Evolutionary conservation across 2,113 vertebrate species (phyloP).

Genomic region (Alces alces): DNA sequence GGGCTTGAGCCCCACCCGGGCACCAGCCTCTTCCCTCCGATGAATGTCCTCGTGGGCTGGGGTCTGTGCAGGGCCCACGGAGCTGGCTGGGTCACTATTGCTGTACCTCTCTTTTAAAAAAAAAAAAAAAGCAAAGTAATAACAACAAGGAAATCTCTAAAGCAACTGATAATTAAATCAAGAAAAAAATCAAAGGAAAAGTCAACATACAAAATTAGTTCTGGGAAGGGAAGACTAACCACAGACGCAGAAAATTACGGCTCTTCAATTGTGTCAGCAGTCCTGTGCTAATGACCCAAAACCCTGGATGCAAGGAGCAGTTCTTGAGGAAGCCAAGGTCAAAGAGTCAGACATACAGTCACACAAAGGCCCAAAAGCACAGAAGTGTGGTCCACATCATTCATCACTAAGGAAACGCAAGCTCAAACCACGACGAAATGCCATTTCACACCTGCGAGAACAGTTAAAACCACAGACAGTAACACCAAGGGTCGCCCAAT

Average conservation of each 20-base stretch:
- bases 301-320: background rate
- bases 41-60: rapidly evolving
- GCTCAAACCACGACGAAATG: background rate
- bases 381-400: rapidly evolving
- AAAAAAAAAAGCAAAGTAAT: background rate
- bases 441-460: background rate
- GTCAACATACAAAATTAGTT: background rate
- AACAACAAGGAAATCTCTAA: background rate
- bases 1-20: too few species aligned
- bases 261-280: background rate
- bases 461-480: too few species aligned
- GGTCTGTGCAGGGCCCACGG: rapidly evolving
- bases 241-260: rapidly evolving
- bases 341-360: too few species aligned
- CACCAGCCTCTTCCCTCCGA: background rate
- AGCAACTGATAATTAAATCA: background rate
- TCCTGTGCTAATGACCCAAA: rapidly evolving
- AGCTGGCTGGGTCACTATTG: background rate
- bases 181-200: background rate
- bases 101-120: background rate
- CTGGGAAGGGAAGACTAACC: rapidly evolving
- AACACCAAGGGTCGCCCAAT: background rate
- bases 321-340: background rate
- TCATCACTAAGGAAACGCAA: background rate
- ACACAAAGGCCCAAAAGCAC: rapidly evolving